These are phyloP conservation scores for Alethe castanea DNA, from an alignment of 2,113 vertebrate genomes.

Conservation along the genomic window DNA sequence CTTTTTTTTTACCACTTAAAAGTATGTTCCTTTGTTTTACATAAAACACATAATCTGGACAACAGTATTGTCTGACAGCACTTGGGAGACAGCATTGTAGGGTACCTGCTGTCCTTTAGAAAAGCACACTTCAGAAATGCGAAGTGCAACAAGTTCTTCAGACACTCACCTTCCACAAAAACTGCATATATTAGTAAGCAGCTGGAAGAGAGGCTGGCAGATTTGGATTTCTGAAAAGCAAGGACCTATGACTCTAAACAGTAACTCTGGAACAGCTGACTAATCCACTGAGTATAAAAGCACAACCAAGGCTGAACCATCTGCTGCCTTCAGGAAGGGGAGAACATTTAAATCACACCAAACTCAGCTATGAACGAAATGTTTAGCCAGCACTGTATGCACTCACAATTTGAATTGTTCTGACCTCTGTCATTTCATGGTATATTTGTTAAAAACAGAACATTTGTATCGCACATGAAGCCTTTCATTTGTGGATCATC, in stretches of 20 bases:
- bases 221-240: not conserved
- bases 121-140: not conserved
- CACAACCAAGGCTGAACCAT: not conserved
- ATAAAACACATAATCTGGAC: not conserved
- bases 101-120: not conserved
- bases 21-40: not conserved
- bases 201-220: not conserved
- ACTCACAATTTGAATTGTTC: not conserved
- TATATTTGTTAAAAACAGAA: not conserved
- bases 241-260: not conserved
- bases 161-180: not conserved
- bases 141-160: not conserved
- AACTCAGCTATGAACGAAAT: not conserved
- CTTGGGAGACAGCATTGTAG: not conserved
- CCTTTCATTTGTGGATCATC: not conserved
- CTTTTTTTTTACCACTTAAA: not conserved
- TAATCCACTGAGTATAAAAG: not conserved
- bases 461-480: not conserved
- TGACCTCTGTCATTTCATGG: not conserved
- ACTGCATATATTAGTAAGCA: not conserved
- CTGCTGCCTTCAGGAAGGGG: not conserved
- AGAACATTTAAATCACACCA: not conserved
- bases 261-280: not conserved
- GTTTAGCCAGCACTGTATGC: not conserved
- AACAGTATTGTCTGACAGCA: not conserved